These are phyloP conservation scores for Heteractis magnifica DNA, from an alignment of 92 coral and sea anemone genomes.

Conservation along the genomic window DNA sequence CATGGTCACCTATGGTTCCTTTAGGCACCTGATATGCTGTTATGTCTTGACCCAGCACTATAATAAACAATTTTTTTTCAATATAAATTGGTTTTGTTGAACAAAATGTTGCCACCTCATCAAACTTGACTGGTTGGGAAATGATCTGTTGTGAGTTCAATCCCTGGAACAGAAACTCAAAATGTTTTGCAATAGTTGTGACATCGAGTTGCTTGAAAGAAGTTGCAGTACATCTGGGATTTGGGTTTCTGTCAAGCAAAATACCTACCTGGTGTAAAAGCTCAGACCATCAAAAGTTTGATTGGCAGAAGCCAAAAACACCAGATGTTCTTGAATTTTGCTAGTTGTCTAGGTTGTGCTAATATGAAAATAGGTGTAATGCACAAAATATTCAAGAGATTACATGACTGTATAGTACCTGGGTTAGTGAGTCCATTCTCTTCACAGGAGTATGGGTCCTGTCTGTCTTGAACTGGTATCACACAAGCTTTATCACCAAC, in stretches of 20 bases:
- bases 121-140: not conserved
- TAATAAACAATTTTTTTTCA: not conserved
- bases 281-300: too few relatives aligned
- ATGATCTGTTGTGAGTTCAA: not conserved
- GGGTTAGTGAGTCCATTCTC: slow-evolving; percentile 54
- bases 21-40: slow-evolving; percentile 69
- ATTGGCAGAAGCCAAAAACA: too few relatives aligned
- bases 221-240: too few relatives aligned
- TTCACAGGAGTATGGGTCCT: slow-evolving; percentile 72
- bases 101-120: not conserved
- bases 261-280: too few relatives aligned
- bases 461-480: slow-evolving; percentile 76
- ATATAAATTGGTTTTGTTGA: not conserved
- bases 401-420: slow-evolving; percentile 39
- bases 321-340: not conserved
- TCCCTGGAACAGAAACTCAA: not conserved
- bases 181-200: not conserved
- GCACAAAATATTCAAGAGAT: not conserved
- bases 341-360: not conserved
- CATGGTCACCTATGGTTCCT: slow-evolving; percentile 53
- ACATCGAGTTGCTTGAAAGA: not conserved
- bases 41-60: slow-evolving; percentile 66
- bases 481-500: slow-evolving; percentile 72
- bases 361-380: not conserved
- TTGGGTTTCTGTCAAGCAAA: too few relatives aligned